These are phyloP conservation scores for Acanthaster planci DNA, from an alignment of 35 echinoderm and acorn worm genomes.

Conservation along the genomic window DNA sequence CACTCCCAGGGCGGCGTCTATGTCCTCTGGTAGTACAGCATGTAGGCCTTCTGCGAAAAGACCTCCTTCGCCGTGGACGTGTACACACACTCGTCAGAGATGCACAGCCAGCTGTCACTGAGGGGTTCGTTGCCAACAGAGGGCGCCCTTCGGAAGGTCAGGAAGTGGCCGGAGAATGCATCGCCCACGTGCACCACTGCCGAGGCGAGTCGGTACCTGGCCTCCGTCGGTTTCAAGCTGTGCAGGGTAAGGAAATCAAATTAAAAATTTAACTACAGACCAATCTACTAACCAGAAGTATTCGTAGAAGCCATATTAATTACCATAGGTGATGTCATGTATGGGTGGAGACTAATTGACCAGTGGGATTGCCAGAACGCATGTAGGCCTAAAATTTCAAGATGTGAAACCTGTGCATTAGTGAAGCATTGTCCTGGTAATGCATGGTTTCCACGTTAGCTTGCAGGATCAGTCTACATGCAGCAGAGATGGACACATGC, in stretches of 20 bases:
- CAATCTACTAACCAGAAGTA: not conserved
- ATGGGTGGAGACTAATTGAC: too few relatives aligned
- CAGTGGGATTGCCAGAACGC: too few relatives aligned
- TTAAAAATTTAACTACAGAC: not conserved
- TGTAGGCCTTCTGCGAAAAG: conserved; percentile 84
- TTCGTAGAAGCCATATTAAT: too few relatives aligned
- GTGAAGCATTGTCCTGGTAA: too few relatives aligned
- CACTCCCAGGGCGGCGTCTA: conserved; percentile 10
- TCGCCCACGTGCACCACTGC: conserved; percentile 91
- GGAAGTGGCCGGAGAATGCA: conserved; percentile 87
- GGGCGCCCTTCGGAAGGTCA: conserved; percentile 87
- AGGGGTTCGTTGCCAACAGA: conserved; percentile 33
- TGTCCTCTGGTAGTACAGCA: conserved; percentile 94
- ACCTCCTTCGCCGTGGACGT: conserved; percentile 69
- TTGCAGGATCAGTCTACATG: too few relatives aligned
- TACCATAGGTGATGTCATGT: too few relatives aligned
- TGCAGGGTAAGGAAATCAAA: not conserved
- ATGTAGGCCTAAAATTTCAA: too few relatives aligned
- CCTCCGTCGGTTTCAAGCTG: conserved; percentile 59
- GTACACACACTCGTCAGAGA: conserved; percentile 72
- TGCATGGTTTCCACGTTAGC: too few relatives aligned
- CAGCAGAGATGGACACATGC: too few relatives aligned
- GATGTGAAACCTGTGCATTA: too few relatives aligned
- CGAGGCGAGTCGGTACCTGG: conserved; percentile 66
- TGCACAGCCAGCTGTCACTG: conserved; percentile 70